Base-by-base conservation (phyloP, 2,113 vertebrate species). In the Saguinus imperator region DNA sequence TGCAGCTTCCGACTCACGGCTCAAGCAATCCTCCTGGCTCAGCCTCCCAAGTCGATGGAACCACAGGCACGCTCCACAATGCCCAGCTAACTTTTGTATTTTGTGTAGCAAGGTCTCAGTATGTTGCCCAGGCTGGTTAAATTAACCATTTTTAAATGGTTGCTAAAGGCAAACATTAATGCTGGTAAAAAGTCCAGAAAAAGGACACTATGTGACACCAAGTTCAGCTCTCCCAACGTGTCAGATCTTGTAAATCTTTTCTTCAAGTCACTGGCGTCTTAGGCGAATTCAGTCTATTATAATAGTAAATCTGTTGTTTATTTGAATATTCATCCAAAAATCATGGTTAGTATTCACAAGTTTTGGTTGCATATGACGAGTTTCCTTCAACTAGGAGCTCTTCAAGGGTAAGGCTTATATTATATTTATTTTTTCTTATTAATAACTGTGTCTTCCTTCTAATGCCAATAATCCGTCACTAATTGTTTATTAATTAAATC, bases 401-500 rank as follows among this genome's bases (percentile, higher is more conserved):
- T 96, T 92, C 57, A 58, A 45, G 1, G 16, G n/a, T 35, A 93
- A 91, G 58, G 29, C 3, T 73, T 35, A 35, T 64, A 25, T 4
- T 70, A 3, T 83, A 57, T 85, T 89, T 95, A 79, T 14, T 72
- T 93, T 95, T 86, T 83, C n/a, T 82, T 90, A 85, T 79, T 48
- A 91, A 79, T 75, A 92, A 87, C 20, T 58, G 11, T 84, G 61
- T 68, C 76, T 92, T 88, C 40, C 70, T 32, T 72, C 27, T 87
- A 97, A 75, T 58, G 52, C 27, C 55, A 95, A 52, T 66, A 94
- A 79, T 84, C 32, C 32, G 20, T 97, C n/a, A 85, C 35, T 80
- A 85, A 94, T 72, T 96, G 11, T 82, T 94, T 93, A 81, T 95
- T 86, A 87, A 92, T 94, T 95, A 97, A 93, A 81, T 75, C 25